Evolutionary conservation across 2,888 invertebrate species (phyloP), one percentile per base, ranked within the genome.

Genomic region (Drosophila rellima): DNA sequence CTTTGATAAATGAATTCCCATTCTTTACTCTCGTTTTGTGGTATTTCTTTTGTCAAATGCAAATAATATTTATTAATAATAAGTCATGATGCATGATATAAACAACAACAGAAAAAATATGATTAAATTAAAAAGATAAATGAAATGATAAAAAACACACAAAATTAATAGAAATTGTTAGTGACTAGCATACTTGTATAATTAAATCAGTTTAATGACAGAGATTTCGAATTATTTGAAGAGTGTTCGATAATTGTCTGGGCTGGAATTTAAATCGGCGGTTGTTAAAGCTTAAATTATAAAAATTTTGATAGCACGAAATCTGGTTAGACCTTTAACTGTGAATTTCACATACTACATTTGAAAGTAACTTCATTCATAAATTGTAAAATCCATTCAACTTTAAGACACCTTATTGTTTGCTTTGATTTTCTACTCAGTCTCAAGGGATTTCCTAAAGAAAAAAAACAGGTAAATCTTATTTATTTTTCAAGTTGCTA

Each of bases 61-160:
- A 56, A 47, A 60, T 54, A 63, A 64, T 54, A 47, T 74, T 70
- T 70, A 70, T 59, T 74, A 70, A 74, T 74, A 57, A 61, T 56
- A 74, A 64, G 70, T 48, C 64, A 69, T 35, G 55, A 26, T 51
- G 50, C 44, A 57, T 26, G 29, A 50, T 35, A 57, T 54, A 57
- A 48, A 59, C 8, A 65, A 29, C 37, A 66, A 56, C 2, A 51
- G 23, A 42, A 42, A 6, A 50, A 26, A 10, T 13, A n/a, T 42
- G 40, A 20, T 29, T 23, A 18, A 54, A 55, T 44, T 23, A 23
- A 44, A 23, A 35, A 17, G 8, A 40, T 55, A 51, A 51, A 37
- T 15, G 5, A 7, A 37, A 37, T n/a, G 5, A 29, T 51, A 20
- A 47, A 48, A 29, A n/a, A 56, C 26, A 42, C n/a, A 42, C 23